A percentile compares a stretch with the other conserved stretches of the same genome.
Evolutionary conservation across 2,888 invertebrate species (phyloP).

Genomic region (Euphydryas editha): DNA sequence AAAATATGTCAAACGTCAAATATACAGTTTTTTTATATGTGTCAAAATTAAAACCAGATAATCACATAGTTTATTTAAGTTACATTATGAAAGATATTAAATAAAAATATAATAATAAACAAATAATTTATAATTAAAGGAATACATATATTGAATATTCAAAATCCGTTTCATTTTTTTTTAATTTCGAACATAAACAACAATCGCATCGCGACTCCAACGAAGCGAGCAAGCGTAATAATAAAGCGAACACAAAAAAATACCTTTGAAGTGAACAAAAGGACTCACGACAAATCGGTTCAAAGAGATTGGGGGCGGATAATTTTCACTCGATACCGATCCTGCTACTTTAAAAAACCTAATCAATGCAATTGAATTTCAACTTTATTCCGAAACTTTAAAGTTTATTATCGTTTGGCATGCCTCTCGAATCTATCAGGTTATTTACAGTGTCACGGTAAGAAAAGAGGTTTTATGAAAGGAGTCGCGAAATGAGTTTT

Average conservation of each 20-base stretch:
- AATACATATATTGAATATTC: not conserved
- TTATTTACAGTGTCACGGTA: slow-evolving; percentile 66
- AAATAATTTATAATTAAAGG: not conserved
- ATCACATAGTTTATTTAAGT: too few species aligned
- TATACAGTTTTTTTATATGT: too few species aligned
- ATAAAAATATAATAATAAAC: not conserved
- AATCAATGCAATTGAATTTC: not conserved
- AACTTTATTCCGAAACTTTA: slow-evolving; percentile 5
- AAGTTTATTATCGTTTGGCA: slow-evolving; percentile 23
- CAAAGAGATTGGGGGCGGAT: slow-evolving; percentile 66
- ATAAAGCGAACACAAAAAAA: slow-evolving; percentile 66
- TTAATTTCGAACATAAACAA: slow-evolving; percentile 32
- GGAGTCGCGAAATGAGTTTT: slow-evolving; percentile 69
- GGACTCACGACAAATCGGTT: slow-evolving; percentile 68
- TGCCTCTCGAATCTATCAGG: slow-evolving; percentile 20
- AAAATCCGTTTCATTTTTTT: slow-evolving; percentile 12
- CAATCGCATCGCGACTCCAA: slow-evolving; percentile 41
- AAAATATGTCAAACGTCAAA: too few species aligned
- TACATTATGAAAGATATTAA: too few species aligned
- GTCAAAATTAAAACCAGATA: too few species aligned
- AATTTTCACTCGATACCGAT: slow-evolving; percentile 73
- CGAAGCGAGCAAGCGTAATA: slow-evolving; percentile 65
- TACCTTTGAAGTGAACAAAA: slow-evolving; percentile 76
- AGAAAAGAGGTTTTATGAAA: slow-evolving; percentile 67
- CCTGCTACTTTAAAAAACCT: slow-evolving; percentile 59